A percentile compares a stretch with the other conserved stretches of the same genome.
Evolutionary conservation across 2,797 vertebrate genomes (phyloP).

Genomic region (Hypotaenidia okinawae): DNA sequence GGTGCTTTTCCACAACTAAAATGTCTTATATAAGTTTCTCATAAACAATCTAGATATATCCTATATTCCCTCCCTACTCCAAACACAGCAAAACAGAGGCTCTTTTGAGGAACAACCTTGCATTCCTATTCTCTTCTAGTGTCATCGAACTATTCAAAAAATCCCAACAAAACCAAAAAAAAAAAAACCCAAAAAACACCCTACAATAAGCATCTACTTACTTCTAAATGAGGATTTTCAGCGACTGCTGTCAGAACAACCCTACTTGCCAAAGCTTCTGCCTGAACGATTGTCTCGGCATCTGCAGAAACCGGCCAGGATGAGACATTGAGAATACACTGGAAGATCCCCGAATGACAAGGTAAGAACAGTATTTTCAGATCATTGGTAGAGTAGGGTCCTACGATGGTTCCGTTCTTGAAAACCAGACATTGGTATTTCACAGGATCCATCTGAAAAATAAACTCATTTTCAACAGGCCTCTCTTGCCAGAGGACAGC

Average conservation of each 20-base stretch:
- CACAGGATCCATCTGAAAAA: constrained; percentile 84
- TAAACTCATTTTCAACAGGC: background rate
- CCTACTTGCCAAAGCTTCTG: constrained; percentile 87
- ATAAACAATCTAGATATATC: background rate
- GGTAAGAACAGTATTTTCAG: constrained; percentile 94
- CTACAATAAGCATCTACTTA: constrained; percentile 55
- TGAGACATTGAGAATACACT: constrained; percentile 88
- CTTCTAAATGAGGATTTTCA: constrained; percentile 90
- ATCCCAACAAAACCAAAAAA: background rate
- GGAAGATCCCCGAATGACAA: constrained; percentile 87
- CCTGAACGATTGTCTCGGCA: constrained; percentile 80
- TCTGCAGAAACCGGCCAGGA: constrained; percentile 96
- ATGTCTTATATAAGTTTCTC: background rate
- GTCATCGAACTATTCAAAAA: background rate
- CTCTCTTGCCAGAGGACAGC: background rate
- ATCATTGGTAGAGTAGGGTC: constrained; percentile 89
- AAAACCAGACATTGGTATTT: constrained; percentile 91
- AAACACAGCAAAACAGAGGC: background rate
- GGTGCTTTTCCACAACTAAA: background rate
- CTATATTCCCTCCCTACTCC: background rate
- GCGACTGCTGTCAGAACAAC: constrained; percentile 90
- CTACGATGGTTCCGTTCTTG: constrained; percentile 93
- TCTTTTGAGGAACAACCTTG: background rate
- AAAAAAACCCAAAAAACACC: no score
- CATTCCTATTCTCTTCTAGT: background rate